Conservation (phyloP, 2,797 vertebrate genomes). For the Lindbergichthys nudifrons region DNA sequence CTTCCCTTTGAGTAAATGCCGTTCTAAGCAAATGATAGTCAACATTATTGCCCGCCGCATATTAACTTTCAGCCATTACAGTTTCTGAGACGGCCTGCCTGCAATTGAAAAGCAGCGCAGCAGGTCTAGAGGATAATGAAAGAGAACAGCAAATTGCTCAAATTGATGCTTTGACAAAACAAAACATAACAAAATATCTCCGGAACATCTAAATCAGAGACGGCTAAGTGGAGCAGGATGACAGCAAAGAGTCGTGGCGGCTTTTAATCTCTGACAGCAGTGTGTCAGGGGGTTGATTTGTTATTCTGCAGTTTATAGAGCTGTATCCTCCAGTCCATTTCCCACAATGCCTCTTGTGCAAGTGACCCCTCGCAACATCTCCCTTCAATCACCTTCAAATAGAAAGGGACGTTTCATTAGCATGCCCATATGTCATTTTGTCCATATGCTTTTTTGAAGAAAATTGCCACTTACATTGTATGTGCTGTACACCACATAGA, state of each 20-base stretch:
- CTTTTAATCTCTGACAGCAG: conserved; percentile 48
- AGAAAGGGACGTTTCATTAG: neutral
- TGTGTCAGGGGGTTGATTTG: conserved; percentile 37
- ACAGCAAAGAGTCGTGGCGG: conserved; percentile 27
- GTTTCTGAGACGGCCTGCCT: neutral
- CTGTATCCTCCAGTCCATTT: conserved; percentile 28
- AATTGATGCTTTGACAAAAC: conserved; percentile 43
- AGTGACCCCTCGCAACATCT: conserved; percentile 3
- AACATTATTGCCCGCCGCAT: conserved; percentile 60
- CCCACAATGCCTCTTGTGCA: neutral
- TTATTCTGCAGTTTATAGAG: conserved; percentile 1
- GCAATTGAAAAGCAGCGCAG: conserved; percentile 35
- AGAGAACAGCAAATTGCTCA: conserved; percentile 40
- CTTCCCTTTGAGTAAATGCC: conserved; percentile 47
- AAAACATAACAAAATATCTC: conserved; percentile 21
- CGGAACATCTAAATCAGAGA: conserved; percentile 37
- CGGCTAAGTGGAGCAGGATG: conserved; percentile 40
- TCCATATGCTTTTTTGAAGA: conserved; percentile 7
- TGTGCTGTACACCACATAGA: too few relatives aligned
- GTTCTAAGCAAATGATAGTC: conserved; percentile 28
- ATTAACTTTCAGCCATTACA: conserved; percentile 46
- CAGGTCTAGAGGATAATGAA: conserved; percentile 49
- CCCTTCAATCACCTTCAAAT: neutral
- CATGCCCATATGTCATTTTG: neutral
- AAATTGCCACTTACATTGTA: too few relatives aligned